These are phyloP conservation scores for Zaprionus ghesquierei DNA, from an alignment of 1,140 invertebrate genomes.

Conservation along the genomic window DNA sequence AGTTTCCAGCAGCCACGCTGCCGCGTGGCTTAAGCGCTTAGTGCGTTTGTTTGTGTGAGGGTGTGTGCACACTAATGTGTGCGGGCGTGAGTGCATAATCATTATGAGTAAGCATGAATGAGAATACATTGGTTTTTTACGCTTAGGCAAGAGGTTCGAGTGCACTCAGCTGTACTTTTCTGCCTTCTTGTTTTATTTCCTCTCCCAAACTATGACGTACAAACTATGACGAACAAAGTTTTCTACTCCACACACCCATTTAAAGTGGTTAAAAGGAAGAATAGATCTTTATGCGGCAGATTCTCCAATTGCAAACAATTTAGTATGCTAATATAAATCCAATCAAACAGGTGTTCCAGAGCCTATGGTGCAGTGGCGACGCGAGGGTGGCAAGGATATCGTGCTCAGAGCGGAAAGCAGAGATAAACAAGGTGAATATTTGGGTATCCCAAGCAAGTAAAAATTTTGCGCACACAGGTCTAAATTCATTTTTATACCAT, in stretches of 20 bases:
- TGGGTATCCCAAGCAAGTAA: too few relatives aligned
- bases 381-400: constrained; percentile 90
- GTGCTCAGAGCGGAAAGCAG: constrained; percentile 87
- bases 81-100: not conserved
- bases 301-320: too few relatives aligned
- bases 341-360: constrained; percentile 86
- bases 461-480: too few relatives aligned
- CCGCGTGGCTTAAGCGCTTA: not conserved
- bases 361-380: constrained; percentile 88
- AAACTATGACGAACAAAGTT: not conserved
- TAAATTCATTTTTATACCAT: too few relatives aligned
- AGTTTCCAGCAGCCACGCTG: not conserved
- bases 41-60: not conserved
- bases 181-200: not conserved
- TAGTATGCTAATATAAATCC: not conserved
- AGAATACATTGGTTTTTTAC: constrained; percentile 1
- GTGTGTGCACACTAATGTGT: not conserved
- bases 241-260: not conserved
- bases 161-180: not conserved
- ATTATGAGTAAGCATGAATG: constrained; percentile 1
- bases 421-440: constrained; percentile 86
- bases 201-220: not conserved
- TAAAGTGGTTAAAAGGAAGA: not conserved
- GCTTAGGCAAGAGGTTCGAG: not conserved
- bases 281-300: too few relatives aligned